Evolutionary conservation across 1,140 invertebrate species (phyloP).

Genomic region (Penaeus japonicus): DNA sequence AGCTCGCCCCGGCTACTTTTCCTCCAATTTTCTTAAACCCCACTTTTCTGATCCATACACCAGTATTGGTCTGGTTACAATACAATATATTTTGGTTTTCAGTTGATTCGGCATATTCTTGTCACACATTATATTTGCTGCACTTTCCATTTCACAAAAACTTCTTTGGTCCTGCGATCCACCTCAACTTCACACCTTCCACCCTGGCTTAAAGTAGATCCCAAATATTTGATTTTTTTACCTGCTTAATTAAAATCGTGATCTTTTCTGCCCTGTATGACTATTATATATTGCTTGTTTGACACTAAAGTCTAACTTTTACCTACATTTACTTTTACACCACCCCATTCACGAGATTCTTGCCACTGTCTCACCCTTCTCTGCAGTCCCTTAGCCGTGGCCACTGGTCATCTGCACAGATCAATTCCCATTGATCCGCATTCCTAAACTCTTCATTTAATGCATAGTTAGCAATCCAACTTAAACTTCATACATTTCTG

Average conservation of each 20-base stretch:
- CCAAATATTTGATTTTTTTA: neutral
- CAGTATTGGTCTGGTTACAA: too few species aligned
- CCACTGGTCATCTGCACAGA: neutral
- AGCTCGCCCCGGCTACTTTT: too few species aligned
- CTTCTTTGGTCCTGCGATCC: neutral
- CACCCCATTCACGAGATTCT: neutral
- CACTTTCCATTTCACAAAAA: too few species aligned
- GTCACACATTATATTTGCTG: too few species aligned
- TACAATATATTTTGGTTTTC: too few species aligned
- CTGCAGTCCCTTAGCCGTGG: neutral
- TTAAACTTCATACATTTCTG: neutral
- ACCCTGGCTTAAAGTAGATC: neutral
- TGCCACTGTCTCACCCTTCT: neutral
- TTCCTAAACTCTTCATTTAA: neutral
- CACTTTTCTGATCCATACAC: too few species aligned
- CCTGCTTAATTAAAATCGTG: neutral
- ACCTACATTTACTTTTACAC: neutral
- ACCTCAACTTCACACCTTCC: neutral
- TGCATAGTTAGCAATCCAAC: neutral
- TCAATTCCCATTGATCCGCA: neutral
- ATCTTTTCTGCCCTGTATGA: neutral
- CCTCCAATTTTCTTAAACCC: too few species aligned
- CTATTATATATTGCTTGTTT: neutral
- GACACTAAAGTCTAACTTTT: neutral
- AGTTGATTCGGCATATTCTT: too few species aligned